Evolutionary conservation across 2,888 invertebrate species (phyloP).

Genomic region (Elaeidobius kamerunicus): DNA sequence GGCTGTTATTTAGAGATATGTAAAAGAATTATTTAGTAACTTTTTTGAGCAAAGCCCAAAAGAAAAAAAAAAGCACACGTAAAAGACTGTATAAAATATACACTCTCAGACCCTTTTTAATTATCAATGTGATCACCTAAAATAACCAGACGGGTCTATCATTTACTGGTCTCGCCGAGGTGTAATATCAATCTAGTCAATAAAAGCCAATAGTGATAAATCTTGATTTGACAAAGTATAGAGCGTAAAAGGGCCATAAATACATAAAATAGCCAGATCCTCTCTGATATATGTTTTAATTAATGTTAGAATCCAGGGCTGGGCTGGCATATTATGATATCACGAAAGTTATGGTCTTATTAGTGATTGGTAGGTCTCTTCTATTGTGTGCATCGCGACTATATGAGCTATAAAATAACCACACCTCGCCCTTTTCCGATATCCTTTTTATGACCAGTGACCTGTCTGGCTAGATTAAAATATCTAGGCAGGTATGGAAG

Average conservation of each 20-base stretch:
- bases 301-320: constrained; percentile 39
- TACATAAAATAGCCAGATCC: constrained; percentile 38
- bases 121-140: constrained; percentile 1
- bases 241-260: constrained; percentile 37
- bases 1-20: too few relatives aligned
- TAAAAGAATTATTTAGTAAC: too few relatives aligned
- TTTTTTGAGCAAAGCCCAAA: too few relatives aligned
- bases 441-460: constrained; percentile 36
- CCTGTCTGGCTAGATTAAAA: constrained; percentile 44
- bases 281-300: constrained; percentile 44
- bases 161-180: constrained; percentile 9
- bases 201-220: constrained; percentile 32
- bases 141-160: background rate
- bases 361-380: constrained; percentile 45
- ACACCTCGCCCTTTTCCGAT: constrained; percentile 42
- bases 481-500: constrained; percentile 33
- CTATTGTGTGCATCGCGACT: constrained; percentile 41
- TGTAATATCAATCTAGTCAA: constrained; percentile 12
- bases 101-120: background rate
- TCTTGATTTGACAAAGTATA: constrained; percentile 36
- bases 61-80: too few relatives aligned
- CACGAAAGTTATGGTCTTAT: constrained; percentile 47
- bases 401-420: constrained; percentile 47
- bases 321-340: constrained; percentile 44
- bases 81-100: too few relatives aligned